Base-by-base conservation (phyloP, 2,888 invertebrate species). In the Cryptocephalus primarius region DNA sequence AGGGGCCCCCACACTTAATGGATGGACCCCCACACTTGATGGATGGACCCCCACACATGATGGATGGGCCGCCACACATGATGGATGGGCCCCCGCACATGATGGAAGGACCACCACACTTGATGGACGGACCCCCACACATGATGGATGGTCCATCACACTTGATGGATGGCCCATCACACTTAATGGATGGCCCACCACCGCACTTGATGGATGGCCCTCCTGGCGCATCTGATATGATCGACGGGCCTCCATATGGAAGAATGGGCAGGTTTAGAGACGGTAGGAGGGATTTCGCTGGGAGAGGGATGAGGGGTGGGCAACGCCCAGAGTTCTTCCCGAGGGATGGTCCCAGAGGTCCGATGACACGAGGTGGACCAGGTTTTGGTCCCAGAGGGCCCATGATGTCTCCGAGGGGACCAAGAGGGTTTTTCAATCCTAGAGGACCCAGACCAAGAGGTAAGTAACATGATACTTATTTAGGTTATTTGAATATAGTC, bases 341-440 rank as follows among this genome's bases (percentile, higher is more conserved):
- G 8, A 53, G 36, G 52, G 61, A 43, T 44, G 63, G 58, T 11
- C 58, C 56, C 1, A 48, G 54, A 32, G 54, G 54, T 13, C 55
- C 54, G 0, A 51, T 57, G 0, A 51, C 56, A 59, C 52, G 62
- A 43, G 58, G 61, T 10, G 61, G 64, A 14, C 62, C 61, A 3
- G 60, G 60, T 53, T 62, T 63, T 44, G 50, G 54, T 12, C 60
- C 58, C 4, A 56, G 64, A 42, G 56, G 55, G 32, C 50, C 55
- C 49, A 52, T 56, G 54, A 51, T 59, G 32, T 51, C 57, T 32
- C 58, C 54, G 12, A 55, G 54, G 31, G 57, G 55, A 9, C 40
- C 40, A 4, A 40, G 40, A 6, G 12, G n/a, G 36, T 36, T 36
- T 6, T 64, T 64, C 50, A 40, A 40, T 6, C 32, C n/a, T n/a